Evolutionary conservation across 2,888 invertebrate genomes (phyloP).

Genomic region (Penaeus monodon): DNA sequence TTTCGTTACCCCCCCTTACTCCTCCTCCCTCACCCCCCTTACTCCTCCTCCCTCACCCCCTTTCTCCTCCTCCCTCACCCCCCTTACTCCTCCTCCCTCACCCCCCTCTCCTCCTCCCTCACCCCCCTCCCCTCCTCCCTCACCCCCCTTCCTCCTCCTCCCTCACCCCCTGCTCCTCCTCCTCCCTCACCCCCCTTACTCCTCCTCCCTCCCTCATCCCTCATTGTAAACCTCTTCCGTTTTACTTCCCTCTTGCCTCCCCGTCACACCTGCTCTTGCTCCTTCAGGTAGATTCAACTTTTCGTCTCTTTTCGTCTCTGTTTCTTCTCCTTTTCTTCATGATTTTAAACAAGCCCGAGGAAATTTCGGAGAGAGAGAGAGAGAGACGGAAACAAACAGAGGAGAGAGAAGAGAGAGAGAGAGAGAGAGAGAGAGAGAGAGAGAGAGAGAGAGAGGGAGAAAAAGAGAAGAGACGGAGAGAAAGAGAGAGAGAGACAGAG

Average conservation of each 20-base stretch:
- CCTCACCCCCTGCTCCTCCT: not conserved
- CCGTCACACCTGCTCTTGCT: slow-evolving; percentile 15
- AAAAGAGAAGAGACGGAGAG: not conserved
- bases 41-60: not conserved
- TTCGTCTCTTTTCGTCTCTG: not conserved
- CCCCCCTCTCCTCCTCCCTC: not conserved
- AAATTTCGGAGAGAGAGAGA: not conserved
- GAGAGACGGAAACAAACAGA: not conserved
- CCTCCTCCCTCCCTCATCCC: not conserved
- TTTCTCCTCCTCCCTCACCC: not conserved
- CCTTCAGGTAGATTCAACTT: not conserved
- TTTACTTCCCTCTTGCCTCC: slow-evolving; percentile 4
- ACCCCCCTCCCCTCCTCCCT: not conserved
- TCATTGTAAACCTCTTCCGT: slow-evolving; percentile 5
- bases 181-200: not conserved
- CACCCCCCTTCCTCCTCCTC: not conserved
- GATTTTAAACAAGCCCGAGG: not conserved
- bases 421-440: not conserved
- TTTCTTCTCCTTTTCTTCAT: not conserved
- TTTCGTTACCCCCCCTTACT: not conserved
- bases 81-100: not conserved
- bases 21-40: too few relatives aligned
- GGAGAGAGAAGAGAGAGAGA: not conserved
- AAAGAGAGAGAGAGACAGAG: not conserved
- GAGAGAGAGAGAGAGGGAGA: not conserved